Evolutionary conservation across 2,888 invertebrate species (phyloP).

Genomic region (Leptarthrus brevirostris): DNA sequence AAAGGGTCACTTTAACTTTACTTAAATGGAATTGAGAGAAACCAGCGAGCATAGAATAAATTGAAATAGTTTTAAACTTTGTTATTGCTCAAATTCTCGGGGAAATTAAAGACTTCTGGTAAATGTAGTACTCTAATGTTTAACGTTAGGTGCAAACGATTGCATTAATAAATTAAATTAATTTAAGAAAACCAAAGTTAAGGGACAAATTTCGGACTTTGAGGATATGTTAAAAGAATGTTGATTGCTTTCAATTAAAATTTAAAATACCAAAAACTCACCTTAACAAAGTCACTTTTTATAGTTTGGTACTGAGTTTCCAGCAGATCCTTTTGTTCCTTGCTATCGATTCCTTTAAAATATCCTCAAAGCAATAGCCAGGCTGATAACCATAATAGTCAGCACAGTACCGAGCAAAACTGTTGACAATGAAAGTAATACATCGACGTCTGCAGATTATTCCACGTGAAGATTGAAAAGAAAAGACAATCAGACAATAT

Average conservation of each 20-base stretch:
- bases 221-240: no score
- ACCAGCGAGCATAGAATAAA: slow-evolving; percentile 18
- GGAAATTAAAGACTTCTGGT: background rate
- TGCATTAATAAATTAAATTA: background rate
- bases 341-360: slow-evolving; percentile 66
- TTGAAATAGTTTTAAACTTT: slow-evolving; percentile 46
- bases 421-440: slow-evolving; percentile 65
- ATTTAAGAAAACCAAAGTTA: no score
- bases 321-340: slow-evolving; percentile 63
- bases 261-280: no score
- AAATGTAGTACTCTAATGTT: background rate
- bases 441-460: slow-evolving; percentile 65
- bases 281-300: slow-evolving; percentile 64
- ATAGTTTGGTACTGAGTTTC: slow-evolving; percentile 61
- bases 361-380: slow-evolving; percentile 65
- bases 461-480: no score
- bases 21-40: background rate
- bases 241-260: no score
- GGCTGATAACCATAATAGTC: slow-evolving; percentile 66
- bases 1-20: slow-evolving; percentile 4
- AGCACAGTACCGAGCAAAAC: slow-evolving; percentile 66
- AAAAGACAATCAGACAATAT: no score
- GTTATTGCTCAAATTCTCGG: slow-evolving; percentile 40
- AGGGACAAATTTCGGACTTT: no score
- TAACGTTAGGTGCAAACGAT: no score